These are phyloP conservation scores for Synanthedon tipuliformis DNA, from an alignment of 2,888 invertebrate genomes.

Conservation along the genomic window DNA sequence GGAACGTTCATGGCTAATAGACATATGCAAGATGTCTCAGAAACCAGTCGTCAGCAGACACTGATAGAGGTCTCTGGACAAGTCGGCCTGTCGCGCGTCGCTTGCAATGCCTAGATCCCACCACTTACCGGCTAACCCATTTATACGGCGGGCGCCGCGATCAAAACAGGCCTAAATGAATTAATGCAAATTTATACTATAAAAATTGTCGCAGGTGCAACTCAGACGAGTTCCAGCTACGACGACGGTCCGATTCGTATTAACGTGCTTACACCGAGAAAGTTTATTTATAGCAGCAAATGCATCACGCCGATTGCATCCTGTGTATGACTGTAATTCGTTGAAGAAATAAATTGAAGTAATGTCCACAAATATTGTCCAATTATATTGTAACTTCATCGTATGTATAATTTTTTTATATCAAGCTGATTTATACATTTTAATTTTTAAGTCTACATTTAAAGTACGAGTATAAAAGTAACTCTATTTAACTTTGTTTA, in stretches of 20 bases:
- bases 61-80: slow-evolving; percentile 14
- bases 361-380: too few relatives aligned
- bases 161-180: slow-evolving; percentile 68
- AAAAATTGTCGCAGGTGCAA: slow-evolving; percentile 70
- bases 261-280: slow-evolving; percentile 60
- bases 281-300: slow-evolving; percentile 59
- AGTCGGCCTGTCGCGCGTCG: slow-evolving; percentile 7
- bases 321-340: slow-evolving; percentile 15
- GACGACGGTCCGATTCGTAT: slow-evolving; percentile 54
- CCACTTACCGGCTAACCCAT: slow-evolving; percentile 69
- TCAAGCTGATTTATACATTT: too few relatives aligned
- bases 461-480: too few relatives aligned
- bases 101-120: slow-evolving; percentile 40
- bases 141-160: slow-evolving; percentile 41
- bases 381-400: too few relatives aligned
- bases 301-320: slow-evolving; percentile 33
- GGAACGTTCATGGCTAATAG: slow-evolving; percentile 16
- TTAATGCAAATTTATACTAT: slow-evolving; percentile 71
- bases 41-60: slow-evolving; percentile 28
- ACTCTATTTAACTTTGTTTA: too few relatives aligned
- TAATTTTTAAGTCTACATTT: too few relatives aligned
- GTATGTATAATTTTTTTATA: too few relatives aligned
- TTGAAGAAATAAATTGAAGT: neutral
- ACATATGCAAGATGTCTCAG: slow-evolving; percentile 31
- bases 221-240: slow-evolving; percentile 54